Conservation (phyloP, 2,113 vertebrate genomes). For the Emydocephalus ijimae region DNA sequence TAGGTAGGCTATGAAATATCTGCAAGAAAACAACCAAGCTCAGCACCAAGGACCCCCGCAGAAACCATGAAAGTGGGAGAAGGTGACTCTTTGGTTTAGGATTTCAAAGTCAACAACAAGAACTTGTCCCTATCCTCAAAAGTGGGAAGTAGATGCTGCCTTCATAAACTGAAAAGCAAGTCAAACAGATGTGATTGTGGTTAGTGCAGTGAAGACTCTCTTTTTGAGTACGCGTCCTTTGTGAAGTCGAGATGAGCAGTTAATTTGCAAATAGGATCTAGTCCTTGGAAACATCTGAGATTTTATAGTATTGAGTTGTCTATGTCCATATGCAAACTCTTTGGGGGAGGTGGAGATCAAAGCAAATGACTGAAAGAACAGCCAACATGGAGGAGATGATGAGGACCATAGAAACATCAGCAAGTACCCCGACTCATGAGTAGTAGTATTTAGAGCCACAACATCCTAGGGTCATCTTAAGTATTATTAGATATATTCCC, state of each 20-base stretch:
- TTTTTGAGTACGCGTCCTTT: not conserved
- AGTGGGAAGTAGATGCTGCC: not conserved
- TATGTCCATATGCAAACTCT: not conserved
- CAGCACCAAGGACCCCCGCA: no score
- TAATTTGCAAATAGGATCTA: slow-evolving; percentile 3
- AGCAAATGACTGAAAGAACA: not conserved
- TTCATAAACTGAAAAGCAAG: not conserved
- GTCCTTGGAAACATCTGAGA: not conserved
- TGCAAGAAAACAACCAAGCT: no score
- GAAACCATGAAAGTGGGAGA: no score
- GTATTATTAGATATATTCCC: not conserved
- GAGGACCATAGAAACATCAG: not conserved
- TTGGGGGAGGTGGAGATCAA: not conserved
- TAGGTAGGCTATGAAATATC: no score
- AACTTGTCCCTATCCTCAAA: not conserved
- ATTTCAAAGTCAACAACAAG: not conserved
- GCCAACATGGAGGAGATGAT: not conserved
- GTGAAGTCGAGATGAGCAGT: not conserved
- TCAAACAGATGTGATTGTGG: not conserved
- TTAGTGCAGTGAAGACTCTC: not conserved
- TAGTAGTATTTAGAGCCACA: not conserved
- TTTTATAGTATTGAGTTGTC: not conserved
- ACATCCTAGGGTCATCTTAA: not conserved
- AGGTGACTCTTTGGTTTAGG: not conserved
- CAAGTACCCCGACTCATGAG: not conserved